Evolutionary conservation across 1,140 invertebrate genomes (phyloP), one percentile per base, ranked within the genome.

Genomic region (Battus philenor): DNA sequence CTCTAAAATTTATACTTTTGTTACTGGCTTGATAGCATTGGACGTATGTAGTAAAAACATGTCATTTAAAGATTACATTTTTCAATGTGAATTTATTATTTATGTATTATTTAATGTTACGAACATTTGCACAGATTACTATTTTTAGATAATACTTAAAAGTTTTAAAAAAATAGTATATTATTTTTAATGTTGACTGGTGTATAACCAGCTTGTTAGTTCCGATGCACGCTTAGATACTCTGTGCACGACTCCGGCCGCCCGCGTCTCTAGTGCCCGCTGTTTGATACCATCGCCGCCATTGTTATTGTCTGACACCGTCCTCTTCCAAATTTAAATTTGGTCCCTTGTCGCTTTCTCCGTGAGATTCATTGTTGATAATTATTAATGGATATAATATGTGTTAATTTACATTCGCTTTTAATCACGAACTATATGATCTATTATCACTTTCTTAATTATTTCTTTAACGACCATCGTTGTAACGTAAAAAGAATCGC

Each of bases 171-270:
- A 4, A 7, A 7, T 22, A 7, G 20, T 3, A 22, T 3, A 7
- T n/a, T 27, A 6, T 27, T 27, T 27, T 27, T 4, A 27, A 27
- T 9, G 12, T 30, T 30, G 5, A 30, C 27, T 30, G 27, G n/a
- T 10, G 38, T 30, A 30, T 38, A 38, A 39, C 44, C 38, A 20
- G 38, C 57, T 72, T 61, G 60, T 72, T 66, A 72, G 52, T 44
- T n/a, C 48, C 55, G 69, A 76, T 72, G 47, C 69, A 70, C 58
- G 46, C 44, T 47, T 27, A 53, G 63, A 71, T 68, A 72, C 50
- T 41, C 30, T 4, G 20, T 27, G 26, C 38, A 22, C 12, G 13
- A 38, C 10, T 17, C 43, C 50, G 44, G 12, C 49, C 38, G 48
- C 54, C 44, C 47, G 30, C 41, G 43, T 48, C 44, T 30, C 4